Evolutionary conservation across 1,140 invertebrate genomes (phyloP).

Genomic region (Penaeus indicus): DNA sequence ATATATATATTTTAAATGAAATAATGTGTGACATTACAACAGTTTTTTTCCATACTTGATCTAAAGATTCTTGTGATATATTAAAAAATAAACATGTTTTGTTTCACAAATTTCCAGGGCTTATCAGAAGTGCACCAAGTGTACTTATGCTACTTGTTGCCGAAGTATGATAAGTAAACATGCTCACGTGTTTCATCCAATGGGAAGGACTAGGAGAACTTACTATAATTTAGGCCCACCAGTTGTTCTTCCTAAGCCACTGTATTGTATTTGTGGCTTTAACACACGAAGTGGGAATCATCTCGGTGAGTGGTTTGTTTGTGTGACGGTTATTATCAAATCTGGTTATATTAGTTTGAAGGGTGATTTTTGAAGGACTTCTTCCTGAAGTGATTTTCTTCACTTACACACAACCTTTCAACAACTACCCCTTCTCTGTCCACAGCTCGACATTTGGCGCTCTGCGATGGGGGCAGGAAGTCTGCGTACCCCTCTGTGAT

Average conservation of each 20-base stretch:
- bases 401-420: not conserved
- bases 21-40: not conserved
- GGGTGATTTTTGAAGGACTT: not conserved
- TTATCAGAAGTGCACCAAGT: slow-evolving; percentile 80
- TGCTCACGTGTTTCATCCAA: slow-evolving; percentile 70
- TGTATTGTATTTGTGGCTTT: slow-evolving; percentile 84
- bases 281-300: slow-evolving; percentile 77
- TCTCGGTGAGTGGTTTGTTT: slow-evolving; percentile 67
- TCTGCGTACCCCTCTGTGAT: slow-evolving; percentile 59
- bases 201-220: slow-evolving; percentile 2
- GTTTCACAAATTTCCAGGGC: slow-evolving; percentile 74
- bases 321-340: not conserved
- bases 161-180: slow-evolving; percentile 81
- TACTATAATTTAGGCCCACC: slow-evolving; percentile 57
- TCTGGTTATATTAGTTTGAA: not conserved
- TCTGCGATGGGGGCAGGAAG: slow-evolving; percentile 50
- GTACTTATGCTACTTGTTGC: slow-evolving; percentile 83
- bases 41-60: not conserved
- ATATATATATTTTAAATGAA: too few species aligned
- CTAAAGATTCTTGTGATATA: not conserved
- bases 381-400: not conserved
- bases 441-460: slow-evolving; percentile 42
- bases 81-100: not conserved
- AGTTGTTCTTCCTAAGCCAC: slow-evolving; percentile 69
- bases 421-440: not conserved